Evolutionary conservation across 2,888 invertebrate genomes (phyloP).

Genomic region (Phasia obesa): DNA sequence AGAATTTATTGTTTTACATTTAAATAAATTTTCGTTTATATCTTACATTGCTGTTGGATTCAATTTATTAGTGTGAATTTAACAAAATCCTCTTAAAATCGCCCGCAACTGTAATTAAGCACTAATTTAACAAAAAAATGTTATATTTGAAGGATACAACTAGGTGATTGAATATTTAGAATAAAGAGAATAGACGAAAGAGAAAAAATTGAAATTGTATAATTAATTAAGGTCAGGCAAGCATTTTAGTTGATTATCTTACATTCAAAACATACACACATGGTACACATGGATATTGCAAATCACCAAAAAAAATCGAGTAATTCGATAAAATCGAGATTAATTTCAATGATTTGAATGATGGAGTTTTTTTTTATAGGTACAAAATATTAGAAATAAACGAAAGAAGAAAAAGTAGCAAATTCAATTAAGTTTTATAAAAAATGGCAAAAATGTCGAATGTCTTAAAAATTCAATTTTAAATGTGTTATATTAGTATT

Average conservation of each 20-base stretch:
- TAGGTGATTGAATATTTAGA: constrained; percentile 56
- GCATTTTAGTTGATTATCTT: constrained; percentile 70
- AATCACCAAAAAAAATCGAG: not conserved
- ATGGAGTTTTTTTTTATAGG: not conserved
- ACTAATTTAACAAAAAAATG: constrained; percentile 1
- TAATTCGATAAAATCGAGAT: constrained; percentile 4
- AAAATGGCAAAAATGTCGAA: constrained; percentile 3
- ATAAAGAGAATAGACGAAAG: not conserved
- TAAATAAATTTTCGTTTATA: no score
- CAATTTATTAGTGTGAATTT: no score
- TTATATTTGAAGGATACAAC: constrained; percentile 3
- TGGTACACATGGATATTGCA: not conserved
- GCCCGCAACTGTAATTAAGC: constrained; percentile 10
- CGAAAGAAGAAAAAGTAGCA: constrained; percentile 8
- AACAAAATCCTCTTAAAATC: no score
- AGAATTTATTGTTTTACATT: no score
- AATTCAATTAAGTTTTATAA: constrained; percentile 10
- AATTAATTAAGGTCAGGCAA: constrained; percentile 77
- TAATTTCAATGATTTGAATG: constrained; percentile 40
- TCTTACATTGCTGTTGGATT: no score
- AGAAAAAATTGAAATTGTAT: constrained; percentile 62
- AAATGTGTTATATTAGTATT: no score
- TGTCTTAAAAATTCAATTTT: no score
- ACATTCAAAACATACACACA: not conserved
- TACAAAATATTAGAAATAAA: not conserved